A percentile compares a stretch with the other conserved stretches of the same genome.
Conservation (phyloP, 2,888 invertebrate species). For the Drosophila subquinaria region DNA sequence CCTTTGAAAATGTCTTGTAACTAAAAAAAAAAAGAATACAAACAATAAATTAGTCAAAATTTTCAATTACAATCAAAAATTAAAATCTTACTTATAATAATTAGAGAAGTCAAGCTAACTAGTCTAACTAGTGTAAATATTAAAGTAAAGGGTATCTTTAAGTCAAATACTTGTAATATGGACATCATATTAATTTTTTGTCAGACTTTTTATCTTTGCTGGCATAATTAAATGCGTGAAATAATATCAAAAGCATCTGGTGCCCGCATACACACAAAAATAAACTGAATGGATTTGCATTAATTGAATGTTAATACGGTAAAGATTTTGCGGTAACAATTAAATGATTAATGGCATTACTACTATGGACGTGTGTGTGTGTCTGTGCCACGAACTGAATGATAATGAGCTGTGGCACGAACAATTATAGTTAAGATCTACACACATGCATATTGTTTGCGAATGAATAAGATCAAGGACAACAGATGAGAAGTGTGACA, state of each 20-base stretch:
- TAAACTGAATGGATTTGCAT: slow-evolving; percentile 51
- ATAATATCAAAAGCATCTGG: slow-evolving; percentile 46
- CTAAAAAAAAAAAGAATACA: no score
- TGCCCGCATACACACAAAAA: slow-evolving; percentile 28
- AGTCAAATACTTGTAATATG: neutral
- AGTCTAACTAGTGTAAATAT: neutral
- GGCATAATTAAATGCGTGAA: slow-evolving; percentile 46
- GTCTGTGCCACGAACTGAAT: slow-evolving; percentile 32
- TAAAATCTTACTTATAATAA: neutral
- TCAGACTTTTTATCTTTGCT: slow-evolving; percentile 7
- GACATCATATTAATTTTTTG: neutral
- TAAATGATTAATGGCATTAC: slow-evolving; percentile 71
- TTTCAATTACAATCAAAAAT: neutral
- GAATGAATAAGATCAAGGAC: slow-evolving; percentile 52
- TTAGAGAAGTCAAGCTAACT: neutral
- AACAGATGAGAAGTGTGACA: slow-evolving; percentile 16
- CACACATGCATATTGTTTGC: neutral
- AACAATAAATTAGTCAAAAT: neutral
- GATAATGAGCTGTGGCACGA: slow-evolving; percentile 36
- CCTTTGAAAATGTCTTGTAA: neutral
- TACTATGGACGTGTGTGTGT: slow-evolving; percentile 1
- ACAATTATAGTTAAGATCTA: neutral
- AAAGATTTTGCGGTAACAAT: slow-evolving; percentile 65
- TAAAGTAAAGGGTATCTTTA: slow-evolving; percentile 2
- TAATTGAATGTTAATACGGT: slow-evolving; percentile 77